Percentiles rank a stretch among this genome's conserved stretches.
Conservation (phyloP, 2,888 invertebrate genomes). For the Pterostichus madidus region DNA sequence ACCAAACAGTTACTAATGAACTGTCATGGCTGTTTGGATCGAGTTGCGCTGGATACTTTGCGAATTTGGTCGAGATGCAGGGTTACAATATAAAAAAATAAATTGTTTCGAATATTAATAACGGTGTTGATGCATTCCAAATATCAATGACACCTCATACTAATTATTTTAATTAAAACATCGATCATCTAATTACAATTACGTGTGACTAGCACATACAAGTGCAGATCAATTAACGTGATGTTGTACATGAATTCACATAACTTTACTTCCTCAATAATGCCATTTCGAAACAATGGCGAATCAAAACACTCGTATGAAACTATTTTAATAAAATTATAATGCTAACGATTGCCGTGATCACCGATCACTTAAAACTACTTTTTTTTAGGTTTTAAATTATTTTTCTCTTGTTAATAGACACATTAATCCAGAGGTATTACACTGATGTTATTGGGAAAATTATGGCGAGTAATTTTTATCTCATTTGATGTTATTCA, state of each 20-base stretch:
- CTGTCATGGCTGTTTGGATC: constrained; percentile 25
- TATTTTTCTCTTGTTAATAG: constrained; percentile 15
- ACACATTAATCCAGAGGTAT: constrained; percentile 11
- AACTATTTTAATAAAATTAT: constrained; percentile 1
- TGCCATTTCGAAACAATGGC: no score
- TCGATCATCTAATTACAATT: constrained; percentile 64
- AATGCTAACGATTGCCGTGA: constrained; percentile 1
- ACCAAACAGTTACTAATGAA: constrained; percentile 7
- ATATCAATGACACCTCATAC: constrained; percentile 49
- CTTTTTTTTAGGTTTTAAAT: neutral
- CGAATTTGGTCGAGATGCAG: constrained; percentile 51
- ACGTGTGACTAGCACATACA: constrained; percentile 63
- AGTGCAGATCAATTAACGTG: constrained; percentile 40
- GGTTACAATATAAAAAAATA: constrained; percentile 61
- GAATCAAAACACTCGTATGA: neutral
- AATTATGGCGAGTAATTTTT: constrained; percentile 26
- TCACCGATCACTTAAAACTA: constrained; percentile 14
- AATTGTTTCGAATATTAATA: constrained; percentile 59
- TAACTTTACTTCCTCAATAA: neutral
- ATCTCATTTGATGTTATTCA: constrained; percentile 27
- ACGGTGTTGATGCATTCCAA: constrained; percentile 59
- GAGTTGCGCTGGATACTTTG: neutral
- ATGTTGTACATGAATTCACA: constrained; percentile 5
- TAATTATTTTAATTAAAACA: constrained; percentile 58
- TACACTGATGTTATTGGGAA: constrained; percentile 4